Evolutionary conservation across 2,113 vertebrate species (phyloP), one percentile per base, ranked within the genome.

Genomic region (Monarcha castaneiventris): DNA sequence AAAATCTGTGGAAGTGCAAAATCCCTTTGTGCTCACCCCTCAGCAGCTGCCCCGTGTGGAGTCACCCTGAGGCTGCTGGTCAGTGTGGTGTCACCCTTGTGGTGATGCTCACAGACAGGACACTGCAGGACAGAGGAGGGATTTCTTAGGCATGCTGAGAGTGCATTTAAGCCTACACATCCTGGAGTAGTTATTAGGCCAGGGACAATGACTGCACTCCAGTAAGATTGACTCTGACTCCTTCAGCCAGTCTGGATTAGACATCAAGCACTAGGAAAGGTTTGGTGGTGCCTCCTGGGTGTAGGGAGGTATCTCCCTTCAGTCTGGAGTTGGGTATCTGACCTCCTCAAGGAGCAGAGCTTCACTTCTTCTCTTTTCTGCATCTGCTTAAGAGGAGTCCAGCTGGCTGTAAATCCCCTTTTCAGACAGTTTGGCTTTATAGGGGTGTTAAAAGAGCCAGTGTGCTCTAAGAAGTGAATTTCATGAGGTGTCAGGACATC

Each of bases 371-470:
- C 64, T 66, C 20, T 77, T 35, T 52, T 16, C n/a, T 75, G 56
- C 27, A 25, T 75, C 54, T 80, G 59, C 81, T 84, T 33, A 84
- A 84, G 63, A 67, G 56, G 56, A 72, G 46, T 80, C 68, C 77
- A 89, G 49, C 84, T 76, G 55, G 54, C 68, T 93, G 27, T 27
- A 80, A 93, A 91, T 89, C 54, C 44, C 33, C 29, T 77, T 64
- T 76, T 64, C 73, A 89, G 94, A 61, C 87, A 89, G 55, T 63
- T 77, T 81, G 87, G 54, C 37, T 91, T 69, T 71, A 43, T 22
- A 2, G 14, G 46, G 46, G 27, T 73, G 68, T 84, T 66, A 10
- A 73, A 91, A 71, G 37, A 66, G 32, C 68, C 43, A 73, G 21
- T 71, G 41, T 1, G 0, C 33, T 73, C 12, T 41, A 72, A 83